Conservation (phyloP, 2,888 invertebrate genomes). For the Pseudeuparius sepicola region DNA sequence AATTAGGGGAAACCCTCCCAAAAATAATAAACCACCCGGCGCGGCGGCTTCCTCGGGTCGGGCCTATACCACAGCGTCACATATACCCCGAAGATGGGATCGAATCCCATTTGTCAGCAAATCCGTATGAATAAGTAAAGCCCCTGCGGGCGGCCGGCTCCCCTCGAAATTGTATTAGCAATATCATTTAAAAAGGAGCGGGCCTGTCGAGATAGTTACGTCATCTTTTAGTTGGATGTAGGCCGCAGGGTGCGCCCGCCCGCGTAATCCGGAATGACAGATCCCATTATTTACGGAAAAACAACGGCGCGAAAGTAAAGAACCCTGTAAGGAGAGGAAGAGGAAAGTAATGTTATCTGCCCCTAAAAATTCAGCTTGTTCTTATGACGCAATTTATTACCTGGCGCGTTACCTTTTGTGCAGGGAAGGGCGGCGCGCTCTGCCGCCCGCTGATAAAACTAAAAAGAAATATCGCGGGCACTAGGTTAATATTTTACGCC, state of each 20-base stretch:
- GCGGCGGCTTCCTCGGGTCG: no score
- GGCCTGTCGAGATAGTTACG: slow-evolving; percentile 24
- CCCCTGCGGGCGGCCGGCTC: no score
- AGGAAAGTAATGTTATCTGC: slow-evolving; percentile 34
- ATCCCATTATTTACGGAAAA: slow-evolving; percentile 43
- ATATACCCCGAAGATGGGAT: no score
- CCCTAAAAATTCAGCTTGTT: slow-evolving; percentile 30
- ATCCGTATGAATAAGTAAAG: no score
- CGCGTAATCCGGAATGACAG: slow-evolving; percentile 42
- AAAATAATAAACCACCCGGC: no score
- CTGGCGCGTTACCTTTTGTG: slow-evolving; percentile 21
- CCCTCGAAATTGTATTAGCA: no score
- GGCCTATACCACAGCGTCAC: no score
- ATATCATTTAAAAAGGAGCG: no score
- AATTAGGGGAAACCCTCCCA: no score
- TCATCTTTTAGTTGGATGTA: slow-evolving; percentile 24
- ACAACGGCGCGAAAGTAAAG: slow-evolving; percentile 39
- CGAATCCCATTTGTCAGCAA: no score
- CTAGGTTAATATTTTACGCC: no score
- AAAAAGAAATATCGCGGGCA: no score
- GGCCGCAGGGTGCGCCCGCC: slow-evolving; percentile 30
- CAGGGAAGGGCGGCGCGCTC: slow-evolving; percentile 13
- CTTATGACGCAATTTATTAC: slow-evolving; percentile 31
- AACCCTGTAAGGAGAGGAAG: slow-evolving; percentile 38
- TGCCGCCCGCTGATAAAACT: neutral